Percentiles rank a stretch among this genome's conserved stretches.
phyloP scores from a whole-genome alignment of 2,888 invertebrate genomes.

The Polylopha cassiicola region DNA sequence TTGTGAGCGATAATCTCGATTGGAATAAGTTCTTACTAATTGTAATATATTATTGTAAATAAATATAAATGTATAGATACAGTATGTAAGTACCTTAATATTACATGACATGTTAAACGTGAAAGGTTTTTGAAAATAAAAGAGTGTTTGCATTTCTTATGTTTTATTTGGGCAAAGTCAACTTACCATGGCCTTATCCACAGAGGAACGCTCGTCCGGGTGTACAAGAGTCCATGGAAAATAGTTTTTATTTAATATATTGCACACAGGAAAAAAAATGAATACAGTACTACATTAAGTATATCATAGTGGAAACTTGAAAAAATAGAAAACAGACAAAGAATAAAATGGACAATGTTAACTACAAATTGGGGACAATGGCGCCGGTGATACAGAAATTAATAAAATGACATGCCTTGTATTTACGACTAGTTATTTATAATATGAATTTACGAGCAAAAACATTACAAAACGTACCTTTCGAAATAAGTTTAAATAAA shows the following conservation, averaged over 20 bases:
- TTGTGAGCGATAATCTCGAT: too few relatives aligned
- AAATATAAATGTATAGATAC: too few relatives aligned
- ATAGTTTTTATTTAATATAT: slow-evolving; percentile 62
- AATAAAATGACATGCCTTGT: background rate
- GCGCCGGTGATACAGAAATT: slow-evolving; percentile 8
- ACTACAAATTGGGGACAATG: slow-evolving; percentile 12
- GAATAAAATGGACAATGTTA: slow-evolving; percentile 7
- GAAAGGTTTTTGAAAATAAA: too few relatives aligned
- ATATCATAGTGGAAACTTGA: slow-evolving; percentile 20
- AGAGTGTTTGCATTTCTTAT: slow-evolving; percentile 37
- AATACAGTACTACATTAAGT: slow-evolving; percentile 37
- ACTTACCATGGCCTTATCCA: slow-evolving; percentile 75
- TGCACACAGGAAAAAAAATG: slow-evolving; percentile 48
- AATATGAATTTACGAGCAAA: too few relatives aligned
- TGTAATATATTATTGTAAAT: too few relatives aligned
- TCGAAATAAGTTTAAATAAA: too few relatives aligned
- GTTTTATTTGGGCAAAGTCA: slow-evolving; percentile 59
- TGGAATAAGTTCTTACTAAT: too few relatives aligned
- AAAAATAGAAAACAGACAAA: slow-evolving; percentile 13
- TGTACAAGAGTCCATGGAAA: slow-evolving; percentile 73
- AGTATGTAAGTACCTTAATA: too few relatives aligned
- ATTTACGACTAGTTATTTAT: slow-evolving; percentile 13
- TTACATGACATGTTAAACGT: too few relatives aligned
- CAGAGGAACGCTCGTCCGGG: slow-evolving; percentile 61
- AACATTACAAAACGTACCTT: too few relatives aligned